Percentiles rank a stretch among this genome's conserved stretches.
These are phyloP conservation scores for Bemisia tabaci DNA, from an alignment of 1,140 invertebrate genomes.

Conservation along the genomic window DNA sequence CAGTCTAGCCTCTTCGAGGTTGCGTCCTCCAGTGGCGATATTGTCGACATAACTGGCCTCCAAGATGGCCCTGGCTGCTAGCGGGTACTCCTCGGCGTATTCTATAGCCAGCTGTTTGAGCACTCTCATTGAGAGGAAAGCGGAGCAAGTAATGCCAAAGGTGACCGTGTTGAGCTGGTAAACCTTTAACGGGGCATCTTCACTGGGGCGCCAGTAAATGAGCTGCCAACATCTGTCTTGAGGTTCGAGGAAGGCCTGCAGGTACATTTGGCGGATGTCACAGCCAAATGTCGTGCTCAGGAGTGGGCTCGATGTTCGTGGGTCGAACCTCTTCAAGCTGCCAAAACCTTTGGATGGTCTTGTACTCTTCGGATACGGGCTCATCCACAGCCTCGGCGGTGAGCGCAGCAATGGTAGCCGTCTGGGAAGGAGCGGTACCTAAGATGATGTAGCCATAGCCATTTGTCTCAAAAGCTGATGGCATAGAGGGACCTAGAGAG, in stretches of 20 bases:
- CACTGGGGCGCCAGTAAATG: no score
- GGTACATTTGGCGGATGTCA: conserved; percentile 11
- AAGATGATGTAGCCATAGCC: no score
- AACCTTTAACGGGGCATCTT: background rate
- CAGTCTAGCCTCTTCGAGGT: conserved; percentile 16
- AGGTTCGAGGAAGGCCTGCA: background rate
- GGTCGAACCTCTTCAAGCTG: no score
- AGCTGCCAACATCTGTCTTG: background rate
- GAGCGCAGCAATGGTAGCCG: no score
- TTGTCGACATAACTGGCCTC: conserved; percentile 8
- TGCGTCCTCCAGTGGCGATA: conserved; percentile 14
- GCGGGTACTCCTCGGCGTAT: background rate
- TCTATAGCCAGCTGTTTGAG: background rate
- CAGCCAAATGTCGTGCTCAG: no score
- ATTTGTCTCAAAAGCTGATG: no score
- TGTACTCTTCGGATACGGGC: no score
- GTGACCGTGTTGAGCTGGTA: conserved; percentile 7
- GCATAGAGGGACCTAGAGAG: no score
- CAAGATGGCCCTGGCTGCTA: background rate
- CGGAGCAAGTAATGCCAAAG: conserved; percentile 3
- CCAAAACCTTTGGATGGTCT: no score
- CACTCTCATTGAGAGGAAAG: conserved; percentile 2
- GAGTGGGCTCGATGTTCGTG: no score
- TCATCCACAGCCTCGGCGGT: no score
- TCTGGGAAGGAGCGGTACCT: no score